A percentile compares a stretch with the other conserved stretches of the same genome.
Evolutionary conservation across 64 coral and sea anemone genomes (phyloP).

Genomic region (Porites australiensis): DNA sequence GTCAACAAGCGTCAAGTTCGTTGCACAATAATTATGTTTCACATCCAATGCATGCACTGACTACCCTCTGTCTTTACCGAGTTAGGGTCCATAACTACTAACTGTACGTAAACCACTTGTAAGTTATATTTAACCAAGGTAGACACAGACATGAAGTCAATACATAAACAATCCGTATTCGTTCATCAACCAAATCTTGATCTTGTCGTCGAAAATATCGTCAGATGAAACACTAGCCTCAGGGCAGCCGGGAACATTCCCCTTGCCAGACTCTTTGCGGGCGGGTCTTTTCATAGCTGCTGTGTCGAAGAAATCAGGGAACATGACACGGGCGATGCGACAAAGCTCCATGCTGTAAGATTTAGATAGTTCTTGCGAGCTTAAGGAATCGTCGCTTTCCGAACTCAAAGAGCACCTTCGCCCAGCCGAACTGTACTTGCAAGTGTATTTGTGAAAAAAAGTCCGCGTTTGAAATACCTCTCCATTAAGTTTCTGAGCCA

Average conservation of each 20-base stretch:
- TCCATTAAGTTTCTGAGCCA: too few species aligned
- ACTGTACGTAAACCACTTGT: background rate
- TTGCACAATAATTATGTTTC: too few species aligned
- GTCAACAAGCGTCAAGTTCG: too few species aligned
- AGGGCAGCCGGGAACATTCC: too few species aligned
- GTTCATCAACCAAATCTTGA: constrained; percentile 14
- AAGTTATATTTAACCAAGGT: background rate
- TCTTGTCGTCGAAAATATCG: background rate
- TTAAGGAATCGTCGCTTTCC: background rate
- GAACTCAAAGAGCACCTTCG: background rate
- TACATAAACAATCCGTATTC: background rate
- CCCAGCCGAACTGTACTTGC: too few species aligned
- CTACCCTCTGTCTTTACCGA: too few species aligned
- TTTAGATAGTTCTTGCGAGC: background rate
- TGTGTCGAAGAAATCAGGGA: too few species aligned
- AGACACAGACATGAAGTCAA: background rate
- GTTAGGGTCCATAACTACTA: too few species aligned
- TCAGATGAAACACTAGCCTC: background rate
- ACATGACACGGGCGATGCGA: background rate
- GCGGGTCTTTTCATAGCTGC: too few species aligned
- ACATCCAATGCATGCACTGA: too few species aligned
- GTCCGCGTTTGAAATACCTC: background rate
- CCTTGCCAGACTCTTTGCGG: too few species aligned
- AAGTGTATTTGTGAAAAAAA: background rate
- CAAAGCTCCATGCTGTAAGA: background rate